phyloP scores from a whole-genome alignment of 2,888 invertebrate genomes.

The Bembecia ichneumoniformis region DNA sequence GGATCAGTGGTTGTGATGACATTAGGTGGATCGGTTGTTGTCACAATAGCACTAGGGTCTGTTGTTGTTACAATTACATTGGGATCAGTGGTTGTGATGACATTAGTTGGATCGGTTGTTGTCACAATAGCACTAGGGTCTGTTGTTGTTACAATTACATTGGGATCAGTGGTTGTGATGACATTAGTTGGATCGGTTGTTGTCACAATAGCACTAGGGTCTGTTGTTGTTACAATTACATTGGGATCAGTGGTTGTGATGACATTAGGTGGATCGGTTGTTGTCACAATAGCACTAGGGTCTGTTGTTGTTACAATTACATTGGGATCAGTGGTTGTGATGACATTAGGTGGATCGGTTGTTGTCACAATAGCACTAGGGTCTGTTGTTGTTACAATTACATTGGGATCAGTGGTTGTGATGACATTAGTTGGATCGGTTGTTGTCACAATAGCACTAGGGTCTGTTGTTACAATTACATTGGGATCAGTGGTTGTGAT shows the following conservation, averaged over 20 bases:
- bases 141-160: no score
- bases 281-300: slow-evolving; percentile 2
- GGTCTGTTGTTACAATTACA: slow-evolving; percentile 3
- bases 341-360: neutral
- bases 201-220: slow-evolving; percentile 2
- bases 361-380: slow-evolving; percentile 2
- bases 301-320: slow-evolving; percentile 2
- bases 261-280: no score
- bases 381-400: no score
- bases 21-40: neutral
- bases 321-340: slow-evolving; percentile 1
- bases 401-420: no score
- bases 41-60: neutral
- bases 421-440: slow-evolving; percentile 3
- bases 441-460: slow-evolving; percentile 3
- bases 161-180: slow-evolving; percentile 3
- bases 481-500: neutral
- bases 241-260: neutral
- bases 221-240: slow-evolving; percentile 3
- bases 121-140: slow-evolving; percentile 2
- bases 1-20: slow-evolving; percentile 2
- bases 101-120: no score
- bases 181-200: slow-evolving; percentile 1
- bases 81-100: slow-evolving; percentile 1
- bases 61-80: slow-evolving; percentile 3